Percentiles rank a stretch among this genome's conserved stretches.
Conservation (phyloP, 2,797 vertebrate species). For the Aselliscus stoliczkanus region DNA sequence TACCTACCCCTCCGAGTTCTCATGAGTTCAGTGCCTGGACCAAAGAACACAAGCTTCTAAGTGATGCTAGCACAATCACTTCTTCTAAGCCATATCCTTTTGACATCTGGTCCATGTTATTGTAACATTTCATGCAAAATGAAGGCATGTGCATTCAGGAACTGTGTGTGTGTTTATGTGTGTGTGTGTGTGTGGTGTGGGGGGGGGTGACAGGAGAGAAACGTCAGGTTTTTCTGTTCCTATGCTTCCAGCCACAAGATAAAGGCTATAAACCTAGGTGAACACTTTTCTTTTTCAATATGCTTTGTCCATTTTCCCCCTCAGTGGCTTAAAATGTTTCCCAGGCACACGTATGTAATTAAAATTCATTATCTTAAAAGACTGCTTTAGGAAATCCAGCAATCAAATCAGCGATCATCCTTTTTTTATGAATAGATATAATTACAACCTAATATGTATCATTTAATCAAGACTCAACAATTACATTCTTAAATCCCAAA, state of each 20-base stretch:
- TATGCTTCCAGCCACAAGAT: neutral
- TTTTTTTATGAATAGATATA: constrained; percentile 63
- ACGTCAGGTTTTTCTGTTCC: neutral
- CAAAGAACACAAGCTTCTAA: neutral
- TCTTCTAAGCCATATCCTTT: neutral
- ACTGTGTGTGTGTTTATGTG: too few species aligned
- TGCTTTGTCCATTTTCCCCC: neutral
- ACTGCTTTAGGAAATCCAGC: constrained; percentile 58
- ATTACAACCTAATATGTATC: constrained; percentile 65
- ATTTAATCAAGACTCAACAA: constrained; percentile 69
- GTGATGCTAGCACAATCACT: neutral
- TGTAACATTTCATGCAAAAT: neutral
- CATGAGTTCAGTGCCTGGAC: neutral
- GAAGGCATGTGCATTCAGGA: neutral
- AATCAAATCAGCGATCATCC: constrained; percentile 58
- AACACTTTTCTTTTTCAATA: neutral
- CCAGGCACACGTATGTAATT: constrained; percentile 48
- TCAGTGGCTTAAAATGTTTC: constrained; percentile 54
- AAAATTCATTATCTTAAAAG: constrained; percentile 67
- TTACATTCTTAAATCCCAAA: constrained; percentile 65
- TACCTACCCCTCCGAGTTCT: neutral
- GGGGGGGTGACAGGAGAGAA: neutral
- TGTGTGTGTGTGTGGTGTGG: too few species aligned
- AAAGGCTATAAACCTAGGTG: neutral
- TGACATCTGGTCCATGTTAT: neutral